A percentile compares a stretch with the other conserved stretches of the same genome.
Conservation (phyloP, 2,113 vertebrate genomes). For the Macheiramphus alcinus region DNA sequence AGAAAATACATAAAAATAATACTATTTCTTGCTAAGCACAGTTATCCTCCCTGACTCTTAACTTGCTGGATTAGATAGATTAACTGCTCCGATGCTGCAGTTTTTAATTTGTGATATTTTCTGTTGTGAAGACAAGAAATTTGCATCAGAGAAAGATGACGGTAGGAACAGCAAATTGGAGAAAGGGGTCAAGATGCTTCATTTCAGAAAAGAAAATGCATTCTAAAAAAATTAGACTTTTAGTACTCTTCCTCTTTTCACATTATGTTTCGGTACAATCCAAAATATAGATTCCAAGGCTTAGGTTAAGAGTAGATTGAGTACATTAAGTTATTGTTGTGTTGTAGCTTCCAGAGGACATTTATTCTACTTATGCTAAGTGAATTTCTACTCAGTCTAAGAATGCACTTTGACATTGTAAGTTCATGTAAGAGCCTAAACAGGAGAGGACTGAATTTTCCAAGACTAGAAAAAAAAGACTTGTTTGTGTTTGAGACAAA, state of each 20-base stretch:
- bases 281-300: background rate
- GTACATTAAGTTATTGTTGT: background rate
- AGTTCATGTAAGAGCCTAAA: background rate
- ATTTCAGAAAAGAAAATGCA: background rate
- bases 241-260: background rate
- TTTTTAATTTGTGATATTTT: background rate
- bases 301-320: background rate
- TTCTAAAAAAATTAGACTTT: background rate
- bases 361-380: background rate
- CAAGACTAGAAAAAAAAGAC: background rate
- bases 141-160: background rate
- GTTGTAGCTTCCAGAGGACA: background rate
- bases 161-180: background rate
- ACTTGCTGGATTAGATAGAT: background rate
- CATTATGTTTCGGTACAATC: background rate
- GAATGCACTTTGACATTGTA: background rate
- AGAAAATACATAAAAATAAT: background rate
- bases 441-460: background rate
- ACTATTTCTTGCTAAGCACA: background rate
- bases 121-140: background rate
- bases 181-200: background rate
- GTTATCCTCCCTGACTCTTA: background rate
- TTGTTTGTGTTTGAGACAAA: background rate
- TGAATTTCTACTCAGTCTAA: background rate
- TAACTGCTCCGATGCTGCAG: background rate